These are phyloP conservation scores for Manis javanica DNA, from an alignment of 2,797 vertebrate genomes.

Conservation along the genomic window DNA sequence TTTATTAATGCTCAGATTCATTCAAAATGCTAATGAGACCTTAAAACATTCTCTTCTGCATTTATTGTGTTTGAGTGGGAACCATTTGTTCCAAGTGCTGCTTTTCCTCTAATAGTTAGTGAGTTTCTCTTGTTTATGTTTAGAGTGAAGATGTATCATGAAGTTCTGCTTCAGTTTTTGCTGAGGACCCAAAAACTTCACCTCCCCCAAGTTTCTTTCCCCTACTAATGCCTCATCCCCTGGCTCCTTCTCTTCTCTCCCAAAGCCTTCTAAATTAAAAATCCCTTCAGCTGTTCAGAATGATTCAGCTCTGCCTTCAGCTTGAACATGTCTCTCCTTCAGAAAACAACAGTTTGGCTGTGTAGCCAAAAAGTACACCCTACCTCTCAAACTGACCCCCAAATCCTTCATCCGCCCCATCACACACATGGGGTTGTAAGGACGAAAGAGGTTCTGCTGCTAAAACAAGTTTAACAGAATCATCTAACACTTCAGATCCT, in stretches of 20 bases:
- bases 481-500: neutral
- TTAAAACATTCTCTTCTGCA: neutral
- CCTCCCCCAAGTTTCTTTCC: too few relatives aligned
- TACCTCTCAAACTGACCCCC: neutral
- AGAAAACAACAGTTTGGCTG: neutral
- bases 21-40: slow-evolving; percentile 39
- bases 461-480: neutral
- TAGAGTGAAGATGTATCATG: neutral
- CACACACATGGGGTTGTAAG: neutral
- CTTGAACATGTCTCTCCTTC: neutral
- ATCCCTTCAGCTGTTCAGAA: neutral
- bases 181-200: neutral
- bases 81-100: neutral
- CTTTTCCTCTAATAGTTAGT: neutral
- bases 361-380: neutral
- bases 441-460: neutral
- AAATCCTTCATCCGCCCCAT: neutral
- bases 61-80: neutral
- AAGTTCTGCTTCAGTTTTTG: neutral
- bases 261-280: neutral
- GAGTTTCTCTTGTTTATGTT: slow-evolving; percentile 10
- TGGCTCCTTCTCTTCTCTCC: neutral
- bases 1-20: slow-evolving; percentile 34
- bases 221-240: neutral
- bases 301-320: neutral